Percentiles rank a stretch among this genome's conserved stretches.
Conservation (phyloP, 64 coral and sea anemone species). For the Trachythela sp. region DNA sequence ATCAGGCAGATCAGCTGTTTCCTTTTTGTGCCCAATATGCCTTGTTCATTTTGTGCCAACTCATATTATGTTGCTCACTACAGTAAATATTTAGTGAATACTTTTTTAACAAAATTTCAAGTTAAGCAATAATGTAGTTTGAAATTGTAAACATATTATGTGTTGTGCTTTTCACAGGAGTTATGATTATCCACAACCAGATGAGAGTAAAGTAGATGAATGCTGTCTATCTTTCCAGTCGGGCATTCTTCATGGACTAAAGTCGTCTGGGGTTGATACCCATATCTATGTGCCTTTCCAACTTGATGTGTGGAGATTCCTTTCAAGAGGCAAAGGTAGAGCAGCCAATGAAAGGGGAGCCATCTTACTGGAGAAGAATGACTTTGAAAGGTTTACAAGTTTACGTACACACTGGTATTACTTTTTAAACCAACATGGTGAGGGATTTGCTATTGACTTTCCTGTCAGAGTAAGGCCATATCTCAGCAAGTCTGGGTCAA, state of each 20-base stretch:
- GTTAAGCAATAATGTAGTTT: too few relatives aligned
- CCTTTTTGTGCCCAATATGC: too few relatives aligned
- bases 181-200: background rate
- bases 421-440: background rate
- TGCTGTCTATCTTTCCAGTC: background rate
- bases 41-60: too few relatives aligned
- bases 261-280: background rate
- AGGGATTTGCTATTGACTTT: background rate
- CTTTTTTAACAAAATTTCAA: too few relatives aligned
- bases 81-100: too few relatives aligned
- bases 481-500: background rate
- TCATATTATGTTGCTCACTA: too few relatives aligned
- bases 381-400: background rate
- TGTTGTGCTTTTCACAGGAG: background rate
- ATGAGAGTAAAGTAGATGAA: background rate
- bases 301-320: background rate
- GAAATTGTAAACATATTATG: too few relatives aligned
- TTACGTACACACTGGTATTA: background rate
- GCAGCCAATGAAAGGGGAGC: background rate
- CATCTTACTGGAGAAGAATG: background rate
- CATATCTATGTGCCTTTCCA: slow-evolving; percentile 7
- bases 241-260: background rate
- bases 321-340: background rate
- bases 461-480: background rate
- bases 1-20: too few relatives aligned